phyloP scores from a whole-genome alignment of 2,888 invertebrate species.

The Plemyria rubiginata region DNA sequence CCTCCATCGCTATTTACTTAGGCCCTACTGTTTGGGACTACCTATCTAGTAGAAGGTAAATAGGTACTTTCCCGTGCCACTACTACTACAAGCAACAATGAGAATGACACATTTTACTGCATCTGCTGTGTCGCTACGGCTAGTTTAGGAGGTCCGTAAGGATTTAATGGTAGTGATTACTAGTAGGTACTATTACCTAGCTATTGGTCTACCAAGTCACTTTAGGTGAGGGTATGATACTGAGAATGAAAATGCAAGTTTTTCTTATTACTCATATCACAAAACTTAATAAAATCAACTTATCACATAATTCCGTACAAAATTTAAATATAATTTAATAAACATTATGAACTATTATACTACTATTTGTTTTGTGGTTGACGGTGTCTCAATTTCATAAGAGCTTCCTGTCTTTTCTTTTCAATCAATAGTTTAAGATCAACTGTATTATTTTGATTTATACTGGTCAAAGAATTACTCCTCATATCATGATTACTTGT shows the following conservation, averaged over 20 bases:
- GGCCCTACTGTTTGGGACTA: too few relatives aligned
- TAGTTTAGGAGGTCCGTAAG: too few relatives aligned
- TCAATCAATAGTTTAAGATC: constrained; percentile 72
- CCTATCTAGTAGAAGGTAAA: too few relatives aligned
- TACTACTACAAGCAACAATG: too few relatives aligned
- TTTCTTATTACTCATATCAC: constrained; percentile 22
- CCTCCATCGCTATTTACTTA: too few relatives aligned
- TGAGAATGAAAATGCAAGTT: not conserved
- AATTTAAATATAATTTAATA: constrained; percentile 20
- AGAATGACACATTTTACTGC: too few relatives aligned
- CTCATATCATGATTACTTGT: constrained; percentile 36
- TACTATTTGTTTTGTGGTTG: constrained; percentile 58
- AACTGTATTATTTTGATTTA: constrained; percentile 34
- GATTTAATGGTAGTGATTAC: too few relatives aligned
- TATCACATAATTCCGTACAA: constrained; percentile 27
- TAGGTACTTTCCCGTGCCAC: too few relatives aligned
- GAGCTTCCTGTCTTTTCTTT: constrained; percentile 78
- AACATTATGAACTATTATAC: constrained; percentile 14
- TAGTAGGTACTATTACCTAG: too few relatives aligned
- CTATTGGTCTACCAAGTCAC: too few relatives aligned
- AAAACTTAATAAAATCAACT: constrained; percentile 30
- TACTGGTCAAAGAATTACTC: constrained; percentile 26
- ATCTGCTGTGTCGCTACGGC: too few relatives aligned
- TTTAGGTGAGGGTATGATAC: too few relatives aligned
- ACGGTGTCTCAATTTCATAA: constrained; percentile 71